Conservation (phyloP, 2,113 vertebrate genomes). For the Salvelinus sp. region DNA sequence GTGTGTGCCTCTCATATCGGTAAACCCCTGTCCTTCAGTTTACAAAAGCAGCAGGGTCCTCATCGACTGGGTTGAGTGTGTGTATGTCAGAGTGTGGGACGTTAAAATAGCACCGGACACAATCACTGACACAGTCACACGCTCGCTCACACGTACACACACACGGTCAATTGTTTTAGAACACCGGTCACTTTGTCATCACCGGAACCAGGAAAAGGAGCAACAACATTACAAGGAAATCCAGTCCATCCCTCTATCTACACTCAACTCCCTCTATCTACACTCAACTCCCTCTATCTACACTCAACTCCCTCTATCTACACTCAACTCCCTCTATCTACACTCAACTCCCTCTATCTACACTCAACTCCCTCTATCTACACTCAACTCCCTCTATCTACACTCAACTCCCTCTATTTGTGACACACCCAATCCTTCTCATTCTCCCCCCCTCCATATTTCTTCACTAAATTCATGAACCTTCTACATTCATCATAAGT, state of each 20-base stretch:
- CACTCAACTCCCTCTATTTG: background rate
- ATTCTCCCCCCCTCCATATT: background rate
- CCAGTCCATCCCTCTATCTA: background rate
- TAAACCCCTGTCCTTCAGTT: slow-evolving; percentile 32
- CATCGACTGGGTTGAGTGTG: slow-evolving; percentile 1
- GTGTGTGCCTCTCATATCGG: slow-evolving; percentile 22
- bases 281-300: background rate
- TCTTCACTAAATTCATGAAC: background rate
- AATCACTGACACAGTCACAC: background rate
- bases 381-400: background rate
- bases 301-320: background rate
- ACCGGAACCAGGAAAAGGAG: background rate
- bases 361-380: background rate
- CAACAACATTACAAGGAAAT: background rate
- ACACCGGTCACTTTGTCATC: background rate
- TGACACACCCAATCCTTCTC: background rate
- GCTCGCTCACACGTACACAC: background rate
- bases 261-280: background rate
- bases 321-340: background rate
- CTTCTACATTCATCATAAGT: no score
- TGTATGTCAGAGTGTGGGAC: background rate
- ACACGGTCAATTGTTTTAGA: background rate
- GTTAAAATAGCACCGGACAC: background rate
- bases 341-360: background rate
- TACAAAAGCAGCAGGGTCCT: slow-evolving; percentile 33